Evolutionary conservation across 2,888 invertebrate genomes (phyloP).

Genomic region (Scaptomyza caliginosa): DNA sequence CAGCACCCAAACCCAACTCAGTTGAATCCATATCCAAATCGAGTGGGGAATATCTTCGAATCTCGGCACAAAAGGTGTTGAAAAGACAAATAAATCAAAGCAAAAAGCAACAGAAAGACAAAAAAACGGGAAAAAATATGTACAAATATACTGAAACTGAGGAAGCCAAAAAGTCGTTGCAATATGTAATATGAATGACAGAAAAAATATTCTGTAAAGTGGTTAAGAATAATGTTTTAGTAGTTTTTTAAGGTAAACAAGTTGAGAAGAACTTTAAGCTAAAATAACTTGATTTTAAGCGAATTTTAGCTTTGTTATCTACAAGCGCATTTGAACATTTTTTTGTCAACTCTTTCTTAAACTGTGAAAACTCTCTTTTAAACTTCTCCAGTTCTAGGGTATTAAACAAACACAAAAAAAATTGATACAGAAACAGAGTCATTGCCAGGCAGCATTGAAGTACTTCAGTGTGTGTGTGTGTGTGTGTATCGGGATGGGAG

Average conservation of each 20-base stretch:
- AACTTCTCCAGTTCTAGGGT: not conserved
- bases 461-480: not conserved
- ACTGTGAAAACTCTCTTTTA: not conserved
- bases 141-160: not conserved
- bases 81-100: constrained; percentile 64
- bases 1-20: not conserved
- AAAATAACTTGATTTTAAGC: too few species aligned
- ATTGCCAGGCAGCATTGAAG: not conserved
- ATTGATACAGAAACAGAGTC: constrained; percentile 12
- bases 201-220: constrained; percentile 17
- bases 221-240: not conserved
- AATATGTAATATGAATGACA: not conserved
- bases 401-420: not conserved
- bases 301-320: too few species aligned
- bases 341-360: not conserved
- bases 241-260: not conserved
- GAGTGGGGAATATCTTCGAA: constrained; percentile 19
- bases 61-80: constrained; percentile 50
- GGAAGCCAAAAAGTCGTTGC: not conserved
- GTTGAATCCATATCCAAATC: constrained; percentile 11
- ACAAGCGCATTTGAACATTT: too few species aligned
- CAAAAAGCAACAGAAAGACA: constrained; percentile 4
- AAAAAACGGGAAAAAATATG: too few species aligned
- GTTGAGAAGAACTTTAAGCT: not conserved
- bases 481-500: not conserved